These are phyloP conservation scores for Frankliniella intonsa DNA, from an alignment of 2,888 invertebrate species.

Conservation along the genomic window DNA sequence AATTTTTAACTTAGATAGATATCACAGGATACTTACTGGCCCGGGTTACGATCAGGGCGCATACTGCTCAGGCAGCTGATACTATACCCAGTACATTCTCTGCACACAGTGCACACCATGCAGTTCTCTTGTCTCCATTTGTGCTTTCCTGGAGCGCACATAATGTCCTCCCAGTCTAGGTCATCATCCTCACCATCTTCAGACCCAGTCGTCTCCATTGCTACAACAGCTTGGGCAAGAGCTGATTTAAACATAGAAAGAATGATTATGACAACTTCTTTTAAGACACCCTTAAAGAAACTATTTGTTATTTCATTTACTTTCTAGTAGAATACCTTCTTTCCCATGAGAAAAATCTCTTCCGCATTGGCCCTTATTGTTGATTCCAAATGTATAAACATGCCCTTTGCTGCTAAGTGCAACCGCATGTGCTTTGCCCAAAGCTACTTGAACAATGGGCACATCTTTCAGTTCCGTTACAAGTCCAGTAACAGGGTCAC, in stretches of 20 bases:
- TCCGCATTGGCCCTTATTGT: slow-evolving; percentile 97
- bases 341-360: slow-evolving; percentile 62
- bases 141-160: slow-evolving; percentile 68
- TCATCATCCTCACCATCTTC: slow-evolving; percentile 54
- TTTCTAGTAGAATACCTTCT: slow-evolving; percentile 44
- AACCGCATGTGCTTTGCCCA: slow-evolving; percentile 96
- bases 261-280: neutral
- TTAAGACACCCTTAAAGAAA: too few relatives aligned
- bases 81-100: slow-evolving; percentile 91
- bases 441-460: slow-evolving; percentile 60
- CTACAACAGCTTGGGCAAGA: slow-evolving; percentile 42
- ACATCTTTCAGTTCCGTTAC: slow-evolving; percentile 70
- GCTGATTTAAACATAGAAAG: neutral
- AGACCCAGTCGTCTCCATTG: slow-evolving; percentile 56
- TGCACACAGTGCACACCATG: slow-evolving; percentile 85
- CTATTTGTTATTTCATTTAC: slow-evolving; percentile 31
- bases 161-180: slow-evolving; percentile 51
- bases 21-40: slow-evolving; percentile 62
- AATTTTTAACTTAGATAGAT: too few relatives aligned
- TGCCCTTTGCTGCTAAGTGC: slow-evolving; percentile 82
- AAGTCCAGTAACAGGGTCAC: slow-evolving; percentile 65
- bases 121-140: slow-evolving; percentile 76
- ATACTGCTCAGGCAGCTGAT: slow-evolving; percentile 73
- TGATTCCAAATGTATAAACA: slow-evolving; percentile 92
- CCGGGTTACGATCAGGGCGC: slow-evolving; percentile 74